Evolutionary conservation across 2,113 vertebrate species (phyloP).

Genomic region (Etheostoma spectabile): DNA sequence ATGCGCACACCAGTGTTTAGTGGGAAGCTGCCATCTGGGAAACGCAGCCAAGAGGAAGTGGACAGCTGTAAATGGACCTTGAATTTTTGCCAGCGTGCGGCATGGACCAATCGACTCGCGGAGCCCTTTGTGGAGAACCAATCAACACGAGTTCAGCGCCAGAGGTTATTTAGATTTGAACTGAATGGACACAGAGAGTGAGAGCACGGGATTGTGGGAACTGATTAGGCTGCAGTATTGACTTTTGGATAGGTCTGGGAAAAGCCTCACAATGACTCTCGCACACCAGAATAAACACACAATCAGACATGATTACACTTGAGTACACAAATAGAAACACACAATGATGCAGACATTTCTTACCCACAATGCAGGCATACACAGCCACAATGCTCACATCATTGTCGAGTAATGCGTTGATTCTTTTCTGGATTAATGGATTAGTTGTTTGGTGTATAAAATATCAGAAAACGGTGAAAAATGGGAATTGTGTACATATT

Average conservation of each 20-base stretch:
- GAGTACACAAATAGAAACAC: neutral
- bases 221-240: conserved; percentile 21
- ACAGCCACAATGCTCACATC: too few relatives aligned
- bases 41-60: conserved; percentile 32
- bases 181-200: neutral
- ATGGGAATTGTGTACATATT: too few relatives aligned
- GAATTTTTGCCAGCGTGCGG: conserved; percentile 26
- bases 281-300: conserved; percentile 31
- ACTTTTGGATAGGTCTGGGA: conserved; percentile 45
- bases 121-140: conserved; percentile 8
- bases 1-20: conserved; percentile 14
- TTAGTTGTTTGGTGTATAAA: too few relatives aligned
- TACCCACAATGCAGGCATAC: neutral
- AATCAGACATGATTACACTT: neutral
- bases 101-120: conserved; percentile 44
- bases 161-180: conserved; percentile 46
- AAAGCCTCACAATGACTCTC: conserved; percentile 17
- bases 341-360: neutral
- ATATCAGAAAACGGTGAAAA: too few relatives aligned
- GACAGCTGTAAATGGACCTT: conserved; percentile 34
- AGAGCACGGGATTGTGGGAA: conserved; percentile 57
- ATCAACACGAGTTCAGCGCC: neutral
- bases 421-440: too few relatives aligned
- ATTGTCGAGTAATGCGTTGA: too few relatives aligned
- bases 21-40: conserved; percentile 23